These are phyloP conservation scores for Colossoma macropomum DNA, from an alignment of 2,113 vertebrate species.

Conservation along the genomic window DNA sequence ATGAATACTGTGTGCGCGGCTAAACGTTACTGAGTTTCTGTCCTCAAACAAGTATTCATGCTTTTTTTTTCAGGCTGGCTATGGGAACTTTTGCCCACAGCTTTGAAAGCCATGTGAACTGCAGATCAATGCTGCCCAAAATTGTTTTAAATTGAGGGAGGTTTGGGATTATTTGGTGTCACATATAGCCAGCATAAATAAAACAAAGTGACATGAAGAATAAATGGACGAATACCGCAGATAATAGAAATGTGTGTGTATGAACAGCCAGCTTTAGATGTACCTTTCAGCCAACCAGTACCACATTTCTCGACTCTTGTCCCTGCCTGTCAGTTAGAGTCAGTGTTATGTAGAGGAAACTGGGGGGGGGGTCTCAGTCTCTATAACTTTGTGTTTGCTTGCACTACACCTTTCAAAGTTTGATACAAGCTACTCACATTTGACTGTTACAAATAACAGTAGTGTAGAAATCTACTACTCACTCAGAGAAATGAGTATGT, in stretches of 20 bases:
- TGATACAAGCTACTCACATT: background rate
- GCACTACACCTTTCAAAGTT: background rate
- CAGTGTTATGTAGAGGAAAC: background rate
- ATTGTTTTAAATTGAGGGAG: slow-evolving; percentile 9
- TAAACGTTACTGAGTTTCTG: background rate
- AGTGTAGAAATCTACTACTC: no score
- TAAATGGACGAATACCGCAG: background rate
- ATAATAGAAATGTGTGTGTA: background rate
- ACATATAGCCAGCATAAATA: background rate
- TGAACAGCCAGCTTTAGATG: background rate
- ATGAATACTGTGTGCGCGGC: slow-evolving; percentile 21
- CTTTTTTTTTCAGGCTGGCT: background rate
- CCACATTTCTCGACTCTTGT: background rate
- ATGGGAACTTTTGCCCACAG: background rate
- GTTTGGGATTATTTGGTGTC: slow-evolving; percentile 13
- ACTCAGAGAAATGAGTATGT: no score
- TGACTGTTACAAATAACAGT: background rate
- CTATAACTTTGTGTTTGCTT: background rate
- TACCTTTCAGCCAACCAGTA: background rate
- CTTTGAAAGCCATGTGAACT: background rate
- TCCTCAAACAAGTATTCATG: background rate
- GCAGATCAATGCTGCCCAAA: background rate
- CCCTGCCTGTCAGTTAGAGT: background rate
- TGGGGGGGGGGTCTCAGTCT: background rate
- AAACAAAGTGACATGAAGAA: slow-evolving; percentile 3